Base-by-base conservation (phyloP, 2,113 vertebrate species). In the Clupea harengus region DNA sequence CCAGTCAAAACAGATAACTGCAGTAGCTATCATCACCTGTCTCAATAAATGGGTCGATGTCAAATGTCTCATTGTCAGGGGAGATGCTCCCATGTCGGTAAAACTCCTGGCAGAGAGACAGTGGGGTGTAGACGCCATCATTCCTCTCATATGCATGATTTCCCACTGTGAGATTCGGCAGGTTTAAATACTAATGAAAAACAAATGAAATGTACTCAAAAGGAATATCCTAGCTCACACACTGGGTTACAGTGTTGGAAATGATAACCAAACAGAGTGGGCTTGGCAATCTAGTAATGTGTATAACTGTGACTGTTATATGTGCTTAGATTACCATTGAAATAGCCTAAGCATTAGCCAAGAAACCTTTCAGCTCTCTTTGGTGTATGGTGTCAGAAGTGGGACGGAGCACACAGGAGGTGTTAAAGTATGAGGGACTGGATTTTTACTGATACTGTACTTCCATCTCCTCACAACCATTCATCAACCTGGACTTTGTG, bases 1-100 rank as follows among this genome's bases (percentile, higher is more conserved):
- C 6, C 2, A 22, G 54, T 67, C 11, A 82, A 67, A 81, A 22
- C n/a, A 82, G 52, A 22, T 18, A 17, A 32, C 9, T 64, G 25
- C 22, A 45, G 0, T 46, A 32, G 18, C 9, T 72, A 28, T 15
- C 25, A 0, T 47, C 92, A 99, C 98, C 98, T 91, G 94, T 96
- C 85, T 97, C 95, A 82, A 97, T 93, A 87, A 95, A 91, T 22
- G 97, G 97, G 85, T 97, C 95, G 72, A 99, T 97, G 91, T 97
- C 93, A 90, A 99, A 98, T 72, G 96, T 97, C 17, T 97, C 96
- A 0, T 97, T 97, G 87, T 93, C 96, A 82, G 97, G 97, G 67
- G 90, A 95, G 81, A 98, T 95, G 88, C 85, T 96, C 85, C 95
- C 93, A 92, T 91, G 92, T 89, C 94, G 97, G 92, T 98, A 99